A percentile compares a stretch with the other conserved stretches of the same genome.
phyloP scores from a whole-genome alignment of 1,140 invertebrate genomes.

The Drosophila leontia region DNA sequence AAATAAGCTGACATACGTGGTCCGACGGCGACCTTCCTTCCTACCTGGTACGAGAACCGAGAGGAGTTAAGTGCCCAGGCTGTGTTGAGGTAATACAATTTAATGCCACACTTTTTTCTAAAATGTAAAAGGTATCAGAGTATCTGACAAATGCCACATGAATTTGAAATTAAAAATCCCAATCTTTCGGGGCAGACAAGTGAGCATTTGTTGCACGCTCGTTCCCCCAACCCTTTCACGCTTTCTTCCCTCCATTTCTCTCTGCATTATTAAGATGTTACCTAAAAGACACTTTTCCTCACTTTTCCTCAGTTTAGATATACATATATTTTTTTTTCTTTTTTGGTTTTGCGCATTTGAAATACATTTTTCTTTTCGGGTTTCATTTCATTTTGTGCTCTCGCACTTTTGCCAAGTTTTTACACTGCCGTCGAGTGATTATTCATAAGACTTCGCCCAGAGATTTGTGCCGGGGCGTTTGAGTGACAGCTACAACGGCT shows the following conservation, averaged over 20 bases:
- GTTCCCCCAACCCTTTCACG: constrained; percentile 21
- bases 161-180: constrained; percentile 38
- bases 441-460: constrained; percentile 64
- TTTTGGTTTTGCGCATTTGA: constrained; percentile 53
- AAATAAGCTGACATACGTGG: constrained; percentile 60
- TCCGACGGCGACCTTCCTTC: constrained; percentile 34
- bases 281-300: constrained; percentile 47
- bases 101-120: constrained; percentile 31
- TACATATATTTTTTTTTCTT: constrained; percentile 12
- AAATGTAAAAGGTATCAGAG: constrained; percentile 32
- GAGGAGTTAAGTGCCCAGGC: constrained; percentile 21
- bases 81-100: constrained; percentile 21
- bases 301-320: constrained; percentile 4
- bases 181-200: constrained; percentile 36
- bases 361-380: constrained; percentile 48
- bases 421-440: constrained; percentile 65
- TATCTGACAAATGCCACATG: constrained; percentile 38
- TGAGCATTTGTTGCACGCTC: constrained; percentile 13
- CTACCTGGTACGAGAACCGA: constrained; percentile 22
- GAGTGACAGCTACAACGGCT: constrained; percentile 68
- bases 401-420: constrained; percentile 70
- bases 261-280: constrained; percentile 65
- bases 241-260: constrained; percentile 26
- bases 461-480: constrained; percentile 59
- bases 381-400: constrained; percentile 29